Percentiles rank a stretch among this genome's conserved stretches.
These are phyloP conservation scores for Heliconius erato DNA, from an alignment of 2,888 invertebrate species.

Conservation along the genomic window DNA sequence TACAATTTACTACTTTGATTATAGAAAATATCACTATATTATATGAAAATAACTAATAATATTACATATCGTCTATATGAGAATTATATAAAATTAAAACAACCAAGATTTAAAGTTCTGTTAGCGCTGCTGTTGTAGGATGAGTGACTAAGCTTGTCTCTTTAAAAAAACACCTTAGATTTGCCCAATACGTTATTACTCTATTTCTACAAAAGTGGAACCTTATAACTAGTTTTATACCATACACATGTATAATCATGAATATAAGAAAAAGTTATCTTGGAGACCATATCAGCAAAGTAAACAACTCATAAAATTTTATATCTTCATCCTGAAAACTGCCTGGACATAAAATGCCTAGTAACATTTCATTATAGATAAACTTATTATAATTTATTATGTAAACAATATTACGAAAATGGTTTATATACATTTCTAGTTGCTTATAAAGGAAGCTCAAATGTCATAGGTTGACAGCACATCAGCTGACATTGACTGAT, in stretches of 20 bases:
- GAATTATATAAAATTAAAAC: no score
- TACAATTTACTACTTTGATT: no score
- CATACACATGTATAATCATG: neutral
- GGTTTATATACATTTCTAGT: neutral
- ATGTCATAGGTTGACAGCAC: conserved; percentile 12
- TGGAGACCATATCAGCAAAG: neutral
- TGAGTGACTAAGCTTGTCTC: no score
- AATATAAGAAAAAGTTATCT: neutral
- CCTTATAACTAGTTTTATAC: neutral
- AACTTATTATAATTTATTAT: neutral
- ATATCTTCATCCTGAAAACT: neutral
- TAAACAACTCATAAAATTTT: neutral
- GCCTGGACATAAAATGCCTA: neutral
- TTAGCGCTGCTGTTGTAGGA: no score
- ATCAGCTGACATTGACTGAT: conserved; percentile 36
- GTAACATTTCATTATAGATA: neutral
- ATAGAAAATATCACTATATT: no score
- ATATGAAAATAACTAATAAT: no score
- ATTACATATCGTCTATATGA: no score
- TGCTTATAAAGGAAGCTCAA: conserved; percentile 16
- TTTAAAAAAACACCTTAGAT: no score
- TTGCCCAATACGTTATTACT: no score
- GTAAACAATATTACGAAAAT: neutral
- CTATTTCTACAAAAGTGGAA: no score
- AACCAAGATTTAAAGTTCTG: no score